Percentiles rank a stretch among this genome's conserved stretches.
These are phyloP conservation scores for Coboldia fuscipes DNA, from an alignment of 1,140 invertebrate genomes.

Conservation along the genomic window DNA sequence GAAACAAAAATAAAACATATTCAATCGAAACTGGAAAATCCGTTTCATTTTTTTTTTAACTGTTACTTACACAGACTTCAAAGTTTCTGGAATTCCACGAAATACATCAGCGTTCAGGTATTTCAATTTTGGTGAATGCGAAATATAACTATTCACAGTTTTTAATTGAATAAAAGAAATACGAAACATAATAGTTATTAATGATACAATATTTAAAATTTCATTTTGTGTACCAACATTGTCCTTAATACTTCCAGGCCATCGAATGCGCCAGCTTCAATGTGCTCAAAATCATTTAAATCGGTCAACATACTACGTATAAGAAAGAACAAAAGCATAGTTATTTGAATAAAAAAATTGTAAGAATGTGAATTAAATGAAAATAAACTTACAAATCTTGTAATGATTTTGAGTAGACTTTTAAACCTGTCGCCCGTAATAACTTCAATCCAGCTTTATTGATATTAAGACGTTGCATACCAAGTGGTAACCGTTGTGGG, in stretches of 20 bases:
- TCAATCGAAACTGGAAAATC: no score
- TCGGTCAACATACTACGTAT: conserved; percentile 20
- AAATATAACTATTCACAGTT: conserved; percentile 23
- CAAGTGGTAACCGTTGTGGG: conserved; percentile 14
- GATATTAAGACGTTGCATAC: conserved; percentile 15
- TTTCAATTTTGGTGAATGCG: conserved; percentile 24
- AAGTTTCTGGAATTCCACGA: conserved; percentile 22
- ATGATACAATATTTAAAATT: conserved; percentile 1
- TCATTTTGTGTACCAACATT: conserved; percentile 20
- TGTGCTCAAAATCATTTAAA: conserved; percentile 20
- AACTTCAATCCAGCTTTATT: conserved; percentile 14
- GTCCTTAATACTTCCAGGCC: conserved; percentile 22
- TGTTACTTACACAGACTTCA: conserved; percentile 24
- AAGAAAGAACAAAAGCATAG: not conserved
- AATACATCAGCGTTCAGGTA: conserved; percentile 22
- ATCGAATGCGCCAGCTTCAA: conserved; percentile 24
- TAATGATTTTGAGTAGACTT: conserved; percentile 13
- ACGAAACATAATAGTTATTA: conserved; percentile 1
- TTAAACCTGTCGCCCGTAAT: conserved; percentile 13
- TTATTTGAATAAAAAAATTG: not conserved
- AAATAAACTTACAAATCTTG: conserved; percentile 17
- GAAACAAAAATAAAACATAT: no score
- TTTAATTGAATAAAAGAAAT: conserved; percentile 4
- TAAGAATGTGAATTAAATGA: no score
- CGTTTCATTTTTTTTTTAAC: not conserved